Base-by-base conservation (phyloP, 1,140 invertebrate genomes). In the Vanessa tameamea region DNA sequence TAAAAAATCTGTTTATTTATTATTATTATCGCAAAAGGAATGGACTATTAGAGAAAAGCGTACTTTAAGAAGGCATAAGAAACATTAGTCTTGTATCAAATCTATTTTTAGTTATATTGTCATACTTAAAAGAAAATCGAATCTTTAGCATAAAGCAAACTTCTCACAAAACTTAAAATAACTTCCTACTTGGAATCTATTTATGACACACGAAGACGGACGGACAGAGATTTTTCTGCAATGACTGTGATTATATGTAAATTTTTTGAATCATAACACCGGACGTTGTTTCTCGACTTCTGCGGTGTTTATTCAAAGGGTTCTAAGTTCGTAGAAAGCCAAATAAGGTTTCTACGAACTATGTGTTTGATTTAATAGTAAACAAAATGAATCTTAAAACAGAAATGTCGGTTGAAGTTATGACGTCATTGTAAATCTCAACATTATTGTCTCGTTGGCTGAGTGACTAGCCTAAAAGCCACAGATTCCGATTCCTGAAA, bases 241-340 rank as follows among this genome's bases (percentile, higher is more conserved):
- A 78, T 87, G 84, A 86, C 76, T 83, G 73, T 75, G 47, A 77
- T 83, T 87, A 84, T 81, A 84, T 82, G 82, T 85, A 83, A 86
- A 84, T 84, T 85, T 31, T 82, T 87, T 85, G 84, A 87, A 86
- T 85, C 84, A 85, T 75, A 78, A 66, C 63, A 64, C 26, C 76
- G 68, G 53, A 69, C 57, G 64, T 55, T 67, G 65, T 77, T 80
- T 78, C 79, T 55, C 68, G 80, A 70, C 68, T 72, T 51, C 53
- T 77, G 73, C 67, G 59, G 64, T 63, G 43, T 37, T 79, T 57
- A 73, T 68, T 72, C 73, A 73, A 73, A 75, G 63, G 69, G 70
- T 81, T 81, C 78, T 72, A 31, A 73, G 77, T 82, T 81, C 80
- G 70, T 20, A 69, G 80, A 82, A 84, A 63, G 47, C 67, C 47